These are phyloP conservation scores for Solenodon paradoxus DNA, from an alignment of 2,113 vertebrate species.

Conservation along the genomic window DNA sequence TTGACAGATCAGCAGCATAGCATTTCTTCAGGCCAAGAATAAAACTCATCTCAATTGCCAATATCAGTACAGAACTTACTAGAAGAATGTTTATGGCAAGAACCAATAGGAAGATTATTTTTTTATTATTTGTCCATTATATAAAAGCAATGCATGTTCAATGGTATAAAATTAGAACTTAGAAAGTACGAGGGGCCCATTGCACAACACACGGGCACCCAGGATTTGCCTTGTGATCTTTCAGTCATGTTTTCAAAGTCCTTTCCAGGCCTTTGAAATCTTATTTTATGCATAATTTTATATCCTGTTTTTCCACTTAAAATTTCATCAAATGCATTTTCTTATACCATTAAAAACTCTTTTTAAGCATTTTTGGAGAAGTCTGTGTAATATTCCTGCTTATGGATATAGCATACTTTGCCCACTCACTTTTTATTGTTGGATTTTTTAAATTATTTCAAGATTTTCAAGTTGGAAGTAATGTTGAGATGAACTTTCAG, in stretches of 20 bases:
- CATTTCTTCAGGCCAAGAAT: neutral
- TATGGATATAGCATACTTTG: neutral
- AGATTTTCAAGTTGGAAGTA: neutral
- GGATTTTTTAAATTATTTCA: slow-evolving; percentile 23
- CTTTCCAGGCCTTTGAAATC: slow-evolving; percentile 37
- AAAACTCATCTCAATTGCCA: neutral
- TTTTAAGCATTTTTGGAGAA: neutral
- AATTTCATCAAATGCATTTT: slow-evolving; percentile 35
- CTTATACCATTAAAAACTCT: neutral
- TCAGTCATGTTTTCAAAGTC: neutral
- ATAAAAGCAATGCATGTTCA: neutral
- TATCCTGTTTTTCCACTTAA: slow-evolving; percentile 39
- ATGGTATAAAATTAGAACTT: slow-evolving; percentile 3
- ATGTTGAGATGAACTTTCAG: neutral
- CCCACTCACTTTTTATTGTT: neutral
- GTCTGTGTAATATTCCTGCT: neutral
- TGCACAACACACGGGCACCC: neutral
- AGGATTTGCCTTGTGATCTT: neutral
- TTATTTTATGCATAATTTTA: slow-evolving; percentile 35
- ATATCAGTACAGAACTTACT: neutral
- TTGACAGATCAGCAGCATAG: neutral
- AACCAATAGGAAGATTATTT: neutral
- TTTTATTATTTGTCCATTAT: neutral
- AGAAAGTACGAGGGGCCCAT: neutral
- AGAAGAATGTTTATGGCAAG: neutral